These are phyloP conservation scores for Cerceris ruficornis DNA, from an alignment of 2,888 invertebrate genomes.

Conservation along the genomic window DNA sequence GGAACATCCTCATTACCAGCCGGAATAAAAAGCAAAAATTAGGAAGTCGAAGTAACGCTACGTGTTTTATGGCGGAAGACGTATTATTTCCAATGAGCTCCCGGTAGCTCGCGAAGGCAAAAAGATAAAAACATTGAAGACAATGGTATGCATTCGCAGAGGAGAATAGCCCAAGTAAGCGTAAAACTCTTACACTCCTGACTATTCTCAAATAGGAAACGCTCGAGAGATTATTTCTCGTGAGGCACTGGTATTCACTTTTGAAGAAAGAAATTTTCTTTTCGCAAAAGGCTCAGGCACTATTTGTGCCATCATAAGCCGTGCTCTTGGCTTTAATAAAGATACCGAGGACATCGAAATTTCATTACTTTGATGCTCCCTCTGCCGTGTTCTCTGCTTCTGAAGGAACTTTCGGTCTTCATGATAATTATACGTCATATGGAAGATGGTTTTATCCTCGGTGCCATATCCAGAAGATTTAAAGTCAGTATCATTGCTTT, in stretches of 20 bases:
- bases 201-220: slow-evolving; percentile 4
- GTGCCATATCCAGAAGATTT: too few species aligned
- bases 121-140: slow-evolving; percentile 1
- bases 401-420: too few species aligned
- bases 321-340: not conserved
- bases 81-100: slow-evolving; percentile 14
- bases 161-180: slow-evolving; percentile 9
- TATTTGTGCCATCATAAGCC: not conserved
- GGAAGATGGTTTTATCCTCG: too few species aligned
- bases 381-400: not conserved
- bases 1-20: not conserved
- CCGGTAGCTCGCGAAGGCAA: slow-evolving; percentile 7
- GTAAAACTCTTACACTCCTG: slow-evolving; percentile 15
- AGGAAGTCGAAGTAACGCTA: not conserved
- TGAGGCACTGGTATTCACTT: slow-evolving; percentile 2
- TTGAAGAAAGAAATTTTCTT: not conserved
- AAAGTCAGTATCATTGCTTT: too few species aligned
- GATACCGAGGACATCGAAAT: not conserved
- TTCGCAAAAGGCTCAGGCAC: not conserved
- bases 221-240: slow-evolving; percentile 21
- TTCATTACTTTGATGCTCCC: not conserved
- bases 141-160: slow-evolving; percentile 12
- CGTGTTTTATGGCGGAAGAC: slow-evolving; percentile 6
- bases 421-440: too few species aligned
- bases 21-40: not conserved